Evolutionary conservation across 2,113 vertebrate species (phyloP).

Genomic region (Carassius gibelio): DNA sequence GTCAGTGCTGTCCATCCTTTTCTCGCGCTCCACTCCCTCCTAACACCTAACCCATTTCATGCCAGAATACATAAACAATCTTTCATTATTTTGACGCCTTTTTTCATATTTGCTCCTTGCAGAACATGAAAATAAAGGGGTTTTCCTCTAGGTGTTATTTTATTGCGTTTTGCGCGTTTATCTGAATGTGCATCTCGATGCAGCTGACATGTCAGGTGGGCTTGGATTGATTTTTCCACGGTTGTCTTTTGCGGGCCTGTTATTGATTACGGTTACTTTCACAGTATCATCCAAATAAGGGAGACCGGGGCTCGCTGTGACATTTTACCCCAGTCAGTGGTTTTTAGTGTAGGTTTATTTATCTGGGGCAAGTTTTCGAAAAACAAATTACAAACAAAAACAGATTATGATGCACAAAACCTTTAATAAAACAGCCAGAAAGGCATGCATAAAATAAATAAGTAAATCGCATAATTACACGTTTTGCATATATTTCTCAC

Average conservation of each 20-base stretch:
- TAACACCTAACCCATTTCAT: constrained; percentile 99
- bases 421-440: neutral
- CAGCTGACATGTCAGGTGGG: constrained; percentile 27
- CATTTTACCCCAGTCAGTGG: neutral
- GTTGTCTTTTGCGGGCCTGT: neutral
- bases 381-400: too few relatives aligned
- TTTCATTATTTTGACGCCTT: constrained; percentile 99
- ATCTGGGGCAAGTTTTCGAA: neutral
- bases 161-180: constrained; percentile 44
- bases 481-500: too few relatives aligned
- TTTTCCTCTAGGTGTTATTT: constrained; percentile 78
- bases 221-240: constrained; percentile 42
- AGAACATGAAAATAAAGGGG: constrained; percentile 95
- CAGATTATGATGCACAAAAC: neutral
- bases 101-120: constrained; percentile 90
- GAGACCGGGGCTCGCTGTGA: neutral
- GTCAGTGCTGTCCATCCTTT: constrained; percentile 99
- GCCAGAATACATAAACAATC: constrained; percentile 99
- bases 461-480: too few relatives aligned
- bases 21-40: constrained; percentile 84
- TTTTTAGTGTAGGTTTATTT: neutral
- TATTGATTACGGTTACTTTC: neutral
- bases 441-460: too few relatives aligned
- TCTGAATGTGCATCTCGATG: constrained; percentile 41
- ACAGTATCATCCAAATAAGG: neutral